Percentiles rank a stretch among this genome's conserved stretches.
Evolutionary conservation across 2,113 vertebrate species (phyloP).

Genomic region (Xenopus laevis): DNA sequence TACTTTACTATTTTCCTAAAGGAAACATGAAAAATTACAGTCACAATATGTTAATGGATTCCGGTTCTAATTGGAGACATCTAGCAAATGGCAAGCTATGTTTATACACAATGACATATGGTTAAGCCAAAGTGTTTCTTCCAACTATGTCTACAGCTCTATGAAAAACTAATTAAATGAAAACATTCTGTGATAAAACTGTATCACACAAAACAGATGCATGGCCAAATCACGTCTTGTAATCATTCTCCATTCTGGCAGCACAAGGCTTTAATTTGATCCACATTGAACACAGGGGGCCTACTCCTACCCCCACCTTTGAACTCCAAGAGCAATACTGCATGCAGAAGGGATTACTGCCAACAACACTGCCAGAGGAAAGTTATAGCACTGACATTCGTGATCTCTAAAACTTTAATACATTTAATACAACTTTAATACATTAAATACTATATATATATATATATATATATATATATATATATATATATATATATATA

Average conservation of each 20-base stretch:
- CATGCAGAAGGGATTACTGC: conserved; percentile 10
- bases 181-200: conserved; percentile 49
- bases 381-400: no score
- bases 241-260: conserved; percentile 42
- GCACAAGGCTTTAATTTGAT: conserved; percentile 37
- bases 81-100: conserved; percentile 12
- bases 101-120: conserved; percentile 9
- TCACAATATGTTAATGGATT: background rate
- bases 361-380: background rate
- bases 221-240: conserved; percentile 26
- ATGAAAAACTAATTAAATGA: conserved; percentile 28
- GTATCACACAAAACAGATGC: conserved; percentile 45
- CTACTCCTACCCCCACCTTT: conserved; percentile 15
- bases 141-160: conserved; percentile 6
- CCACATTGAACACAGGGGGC: conserved; percentile 48
- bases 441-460: no score
- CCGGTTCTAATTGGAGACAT: background rate
- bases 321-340: conserved; percentile 33
- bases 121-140: conserved; percentile 14
- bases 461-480: no score
- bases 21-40: background rate
- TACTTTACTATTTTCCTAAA: background rate
- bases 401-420: no score
- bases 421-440: no score
- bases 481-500: no score